These are phyloP conservation scores for Raja brachyura DNA, from an alignment of 2,113 vertebrate species.

Conservation along the genomic window DNA sequence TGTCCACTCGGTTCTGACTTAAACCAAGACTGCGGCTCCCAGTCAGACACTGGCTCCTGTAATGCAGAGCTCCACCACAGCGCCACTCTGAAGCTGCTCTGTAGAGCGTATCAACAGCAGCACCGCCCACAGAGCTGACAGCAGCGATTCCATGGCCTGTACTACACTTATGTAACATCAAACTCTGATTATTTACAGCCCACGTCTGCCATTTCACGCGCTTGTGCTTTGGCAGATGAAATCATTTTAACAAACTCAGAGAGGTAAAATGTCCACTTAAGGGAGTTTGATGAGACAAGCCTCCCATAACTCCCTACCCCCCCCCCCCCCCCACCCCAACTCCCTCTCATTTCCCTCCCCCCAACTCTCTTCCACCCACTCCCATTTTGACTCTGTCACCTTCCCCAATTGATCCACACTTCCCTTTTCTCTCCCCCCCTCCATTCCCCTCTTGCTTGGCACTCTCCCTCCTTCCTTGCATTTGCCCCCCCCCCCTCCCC, in stretches of 20 bases:
- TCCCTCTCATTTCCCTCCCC: too few relatives aligned
- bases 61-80: background rate
- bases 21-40: background rate
- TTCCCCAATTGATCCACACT: too few relatives aligned
- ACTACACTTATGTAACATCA: too few relatives aligned
- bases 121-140: background rate
- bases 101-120: background rate
- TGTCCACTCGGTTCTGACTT: background rate
- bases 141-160: too few relatives aligned
- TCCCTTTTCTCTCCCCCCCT: too few relatives aligned
- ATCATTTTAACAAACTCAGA: slow-evolving; percentile 11
- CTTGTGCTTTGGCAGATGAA: background rate
- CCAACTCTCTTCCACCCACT: too few relatives aligned
- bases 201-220: too few relatives aligned
- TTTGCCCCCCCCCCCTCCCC: too few relatives aligned
- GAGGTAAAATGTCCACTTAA: background rate
- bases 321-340: too few relatives aligned
- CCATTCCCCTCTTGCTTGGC: too few relatives aligned
- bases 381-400: too few relatives aligned
- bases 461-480: too few relatives aligned
- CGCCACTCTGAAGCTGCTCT: background rate
- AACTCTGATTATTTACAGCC: background rate
- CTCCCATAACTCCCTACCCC: background rate
- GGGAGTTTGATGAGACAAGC: background rate
- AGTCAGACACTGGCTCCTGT: background rate